phyloP scores from a whole-genome alignment of 2,888 invertebrate species.

The Hydroisotoma schaefferi region DNA sequence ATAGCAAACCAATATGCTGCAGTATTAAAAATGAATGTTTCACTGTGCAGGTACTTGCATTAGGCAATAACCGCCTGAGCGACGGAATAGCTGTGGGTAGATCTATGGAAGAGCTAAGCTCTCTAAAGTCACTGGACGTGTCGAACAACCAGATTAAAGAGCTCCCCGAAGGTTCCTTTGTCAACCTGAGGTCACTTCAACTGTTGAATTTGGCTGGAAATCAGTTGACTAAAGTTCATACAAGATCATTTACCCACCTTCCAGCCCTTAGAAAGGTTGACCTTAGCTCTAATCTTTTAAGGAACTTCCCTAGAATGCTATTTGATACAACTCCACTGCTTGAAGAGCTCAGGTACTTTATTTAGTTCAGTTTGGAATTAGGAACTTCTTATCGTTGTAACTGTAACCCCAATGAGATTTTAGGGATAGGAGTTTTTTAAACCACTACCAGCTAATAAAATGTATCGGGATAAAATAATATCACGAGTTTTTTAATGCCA shows the following conservation, averaged over 20 bases:
- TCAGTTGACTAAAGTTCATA: slow-evolving; percentile 56
- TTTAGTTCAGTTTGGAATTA: background rate
- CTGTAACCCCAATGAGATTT: too few species aligned
- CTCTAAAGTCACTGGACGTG: slow-evolving; percentile 65
- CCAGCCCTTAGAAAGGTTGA: slow-evolving; percentile 69
- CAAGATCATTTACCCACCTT: slow-evolving; percentile 74
- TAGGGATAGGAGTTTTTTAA: too few species aligned
- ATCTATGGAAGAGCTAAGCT: slow-evolving; percentile 70
- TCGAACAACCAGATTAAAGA: slow-evolving; percentile 69
- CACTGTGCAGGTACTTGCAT: slow-evolving; percentile 58
- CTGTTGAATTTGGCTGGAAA: slow-evolving; percentile 44
- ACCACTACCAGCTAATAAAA: too few species aligned
- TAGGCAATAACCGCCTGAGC: slow-evolving; percentile 68
- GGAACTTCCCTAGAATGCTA: slow-evolving; percentile 75
- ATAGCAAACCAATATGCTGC: too few species aligned
- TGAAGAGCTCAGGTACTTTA: slow-evolving; percentile 61
- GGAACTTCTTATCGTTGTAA: background rate
- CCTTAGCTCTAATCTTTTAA: slow-evolving; percentile 71
- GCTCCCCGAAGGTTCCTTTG: slow-evolving; percentile 61
- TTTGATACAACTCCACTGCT: slow-evolving; percentile 57
- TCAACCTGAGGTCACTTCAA: slow-evolving; percentile 45
- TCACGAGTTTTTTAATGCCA: background rate
- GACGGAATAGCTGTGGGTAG: slow-evolving; percentile 80
- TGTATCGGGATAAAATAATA: too few species aligned
- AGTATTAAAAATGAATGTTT: background rate